Percentiles rank a stretch among this genome's conserved stretches.
phyloP scores from a whole-genome alignment of 2,113 vertebrate genomes.

The Anarrhichthys ocellatus region DNA sequence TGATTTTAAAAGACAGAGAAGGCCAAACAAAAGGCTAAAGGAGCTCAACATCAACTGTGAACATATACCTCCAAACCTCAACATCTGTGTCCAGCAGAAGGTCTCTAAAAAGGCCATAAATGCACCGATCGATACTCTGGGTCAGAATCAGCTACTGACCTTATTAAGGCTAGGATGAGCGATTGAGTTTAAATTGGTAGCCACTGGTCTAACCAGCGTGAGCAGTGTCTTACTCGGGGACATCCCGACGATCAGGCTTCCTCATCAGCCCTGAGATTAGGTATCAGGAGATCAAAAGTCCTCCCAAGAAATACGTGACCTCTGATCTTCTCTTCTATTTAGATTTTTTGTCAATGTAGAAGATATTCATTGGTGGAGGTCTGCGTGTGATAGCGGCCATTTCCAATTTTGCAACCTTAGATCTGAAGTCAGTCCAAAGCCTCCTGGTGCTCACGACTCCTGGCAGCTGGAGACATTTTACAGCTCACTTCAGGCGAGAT shows the following conservation, averaged over 20 bases:
- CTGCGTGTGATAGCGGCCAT: conserved; percentile 7
- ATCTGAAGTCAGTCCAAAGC: conserved; percentile 28
- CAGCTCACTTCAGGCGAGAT: conserved; percentile 53
- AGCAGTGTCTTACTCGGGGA: not conserved
- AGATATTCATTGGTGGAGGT: not conserved
- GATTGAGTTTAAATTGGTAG: not conserved
- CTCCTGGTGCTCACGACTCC: conserved; percentile 22
- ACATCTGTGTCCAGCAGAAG: not conserved
- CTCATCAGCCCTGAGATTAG: not conserved
- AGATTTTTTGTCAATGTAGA: not conserved
- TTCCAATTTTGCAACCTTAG: conserved; percentile 23
- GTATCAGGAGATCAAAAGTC: not conserved
- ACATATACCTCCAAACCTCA: too few species aligned
- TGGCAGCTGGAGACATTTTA: conserved; percentile 61
- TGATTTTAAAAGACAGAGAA: not conserved
- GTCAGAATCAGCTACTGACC: not conserved
- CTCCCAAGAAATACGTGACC: not conserved
- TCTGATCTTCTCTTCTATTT: not conserved
- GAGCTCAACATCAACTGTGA: not conserved
- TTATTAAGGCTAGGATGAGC: not conserved
- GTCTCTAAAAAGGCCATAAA: not conserved
- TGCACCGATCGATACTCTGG: not conserved
- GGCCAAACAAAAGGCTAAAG: not conserved
- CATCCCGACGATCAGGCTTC: not conserved
- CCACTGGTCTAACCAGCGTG: not conserved